A percentile compares a stretch with the other conserved stretches of the same genome.
Conservation (phyloP, 2,888 invertebrate genomes). For the Iphiclides podalirius region DNA sequence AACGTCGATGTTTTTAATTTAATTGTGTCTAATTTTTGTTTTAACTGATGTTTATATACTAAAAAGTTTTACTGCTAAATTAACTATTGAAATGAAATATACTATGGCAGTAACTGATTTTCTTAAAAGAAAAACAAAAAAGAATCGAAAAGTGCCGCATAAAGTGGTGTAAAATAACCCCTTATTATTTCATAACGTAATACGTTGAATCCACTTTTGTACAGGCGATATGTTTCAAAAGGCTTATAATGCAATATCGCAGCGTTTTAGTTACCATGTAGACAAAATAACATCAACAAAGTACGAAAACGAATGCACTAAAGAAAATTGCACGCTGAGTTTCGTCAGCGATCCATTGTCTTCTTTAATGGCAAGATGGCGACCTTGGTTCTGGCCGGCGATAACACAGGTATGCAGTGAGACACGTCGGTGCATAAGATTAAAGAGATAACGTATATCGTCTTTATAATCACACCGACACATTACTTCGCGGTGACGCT, state of each 20-base stretch:
- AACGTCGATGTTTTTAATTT: too few relatives aligned
- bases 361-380: constrained; percentile 21
- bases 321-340: constrained; percentile 5
- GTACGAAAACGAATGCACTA: constrained; percentile 14
- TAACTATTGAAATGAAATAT: too few relatives aligned
- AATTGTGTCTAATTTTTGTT: too few relatives aligned
- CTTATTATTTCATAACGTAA: too few relatives aligned
- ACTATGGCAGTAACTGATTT: too few relatives aligned
- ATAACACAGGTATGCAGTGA: constrained; percentile 50
- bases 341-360: constrained; percentile 21
- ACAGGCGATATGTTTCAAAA: neutral
- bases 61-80: too few relatives aligned
- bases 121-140: too few relatives aligned
- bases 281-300: neutral
- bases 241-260: neutral
- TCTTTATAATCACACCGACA: constrained; percentile 36
- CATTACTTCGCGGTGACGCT: constrained; percentile 20
- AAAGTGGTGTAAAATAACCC: too few relatives aligned
- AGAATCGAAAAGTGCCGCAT: too few relatives aligned
- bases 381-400: constrained; percentile 50
- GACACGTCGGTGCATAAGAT: constrained; percentile 53
- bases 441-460: constrained; percentile 47
- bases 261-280: neutral
- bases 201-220: constrained; percentile 1
- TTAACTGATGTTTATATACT: too few relatives aligned